Conservation (phyloP, 1,140 invertebrate genomes). For the Pentalonia nigronervosa region DNA sequence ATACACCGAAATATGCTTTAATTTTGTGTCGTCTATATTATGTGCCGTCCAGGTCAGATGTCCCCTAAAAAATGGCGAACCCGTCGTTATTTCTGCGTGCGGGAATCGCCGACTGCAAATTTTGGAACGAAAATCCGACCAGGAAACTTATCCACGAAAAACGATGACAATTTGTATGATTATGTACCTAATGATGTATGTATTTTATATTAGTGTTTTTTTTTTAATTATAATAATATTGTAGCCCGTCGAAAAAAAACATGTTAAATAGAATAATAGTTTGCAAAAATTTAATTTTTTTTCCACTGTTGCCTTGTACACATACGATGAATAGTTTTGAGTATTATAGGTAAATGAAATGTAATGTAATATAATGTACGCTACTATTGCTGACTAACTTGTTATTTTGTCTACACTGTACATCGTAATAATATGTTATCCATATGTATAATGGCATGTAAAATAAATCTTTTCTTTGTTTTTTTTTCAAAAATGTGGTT, state of each 20-base stretch:
- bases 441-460: neutral
- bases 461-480: neutral
- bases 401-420: neutral
- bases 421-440: neutral
- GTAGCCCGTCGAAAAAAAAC: neutral
- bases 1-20: too few relatives aligned
- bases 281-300: neutral
- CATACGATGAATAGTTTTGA: neutral
- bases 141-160: too few relatives aligned
- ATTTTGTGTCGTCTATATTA: too few relatives aligned
- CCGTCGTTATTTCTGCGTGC: too few relatives aligned
- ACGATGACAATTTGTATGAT: too few relatives aligned
- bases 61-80: too few relatives aligned
- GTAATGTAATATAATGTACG: neutral
- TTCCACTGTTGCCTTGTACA: neutral
- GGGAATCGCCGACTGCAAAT: too few relatives aligned
- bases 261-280: neutral
- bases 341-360: neutral
- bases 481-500: neutral
- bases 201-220: neutral
- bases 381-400: neutral
- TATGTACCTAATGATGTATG: neutral
- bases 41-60: too few relatives aligned
- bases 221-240: neutral
- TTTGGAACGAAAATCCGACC: too few relatives aligned